Evolutionary conservation across 2,113 vertebrate genomes (phyloP), one percentile per base, ranked within the genome.

Genomic region (Ranitomeya variabilis): DNA sequence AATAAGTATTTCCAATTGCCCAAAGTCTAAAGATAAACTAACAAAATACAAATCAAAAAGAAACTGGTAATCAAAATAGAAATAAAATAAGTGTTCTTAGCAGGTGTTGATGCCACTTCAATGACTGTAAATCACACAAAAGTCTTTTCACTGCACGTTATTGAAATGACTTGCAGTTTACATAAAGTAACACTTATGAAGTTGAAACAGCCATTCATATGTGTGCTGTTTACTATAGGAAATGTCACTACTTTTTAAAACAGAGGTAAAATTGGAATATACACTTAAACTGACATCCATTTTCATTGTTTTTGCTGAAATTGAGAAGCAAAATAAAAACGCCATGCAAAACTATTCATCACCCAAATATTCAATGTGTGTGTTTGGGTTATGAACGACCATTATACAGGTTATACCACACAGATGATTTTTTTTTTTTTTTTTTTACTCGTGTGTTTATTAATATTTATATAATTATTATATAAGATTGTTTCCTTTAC

Each of bases 51-150:
- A 26, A 60, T 19, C 6, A 4, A 62, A 81, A 62, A 81, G 79
- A 81, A 60, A 7, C 15, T 57, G 60, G 79, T 62, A 81, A 81
- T 81, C 79, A 81, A 19, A 81, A 81, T 81, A 62, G 26, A 37
- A 60, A 37, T 62, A 60, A 62, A 62, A 37, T 62, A 81, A 62
- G 55, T 6, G 4, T 60, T 81, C 55, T 62, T 81, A 60, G 79
- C 79, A 60, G 55, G n/a, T 62, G n/a, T 31, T 18, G 6, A 57
- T 3, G 23, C n/a, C 16, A 81, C 79, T 62, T 59, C 26, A 60
- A 59, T 60, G 51, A 57, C 51, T 79, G 52, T 55, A 57, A 23
- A 23, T 23, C 55, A 80, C 78, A 59, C 55, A 80, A 31, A 59
- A 57, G 7, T 37, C 45, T 21, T 52, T 52, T 76, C 18, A 74